Conservation (phyloP, 2,888 invertebrate genomes). For the Brachypterus glaber region DNA sequence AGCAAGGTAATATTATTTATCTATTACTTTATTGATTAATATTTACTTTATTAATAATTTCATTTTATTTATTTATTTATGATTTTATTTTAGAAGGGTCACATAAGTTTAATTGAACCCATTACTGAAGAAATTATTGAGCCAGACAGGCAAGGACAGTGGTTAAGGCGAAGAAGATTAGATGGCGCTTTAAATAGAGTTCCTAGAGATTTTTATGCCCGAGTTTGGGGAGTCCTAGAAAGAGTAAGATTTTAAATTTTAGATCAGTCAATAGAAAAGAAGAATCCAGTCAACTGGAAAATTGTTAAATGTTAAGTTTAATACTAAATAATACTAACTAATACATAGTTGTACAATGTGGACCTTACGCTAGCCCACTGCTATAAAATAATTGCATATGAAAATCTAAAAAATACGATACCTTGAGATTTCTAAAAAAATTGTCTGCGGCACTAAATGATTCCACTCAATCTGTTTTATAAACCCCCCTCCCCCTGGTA, state of each 20-base stretch:
- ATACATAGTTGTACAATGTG: too few relatives aligned
- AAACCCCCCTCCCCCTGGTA: too few relatives aligned
- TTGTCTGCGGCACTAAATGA: too few relatives aligned
- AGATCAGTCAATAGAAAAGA: conserved; percentile 3
- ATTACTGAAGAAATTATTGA: conserved; percentile 47
- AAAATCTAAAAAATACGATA: too few relatives aligned
- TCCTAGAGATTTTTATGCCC: conserved; percentile 90
- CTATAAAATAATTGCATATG: too few relatives aligned
- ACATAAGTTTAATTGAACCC: conserved; percentile 41
- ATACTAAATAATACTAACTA: background rate
- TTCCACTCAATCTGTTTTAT: too few relatives aligned
- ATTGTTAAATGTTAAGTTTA: too few relatives aligned
- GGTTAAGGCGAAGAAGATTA: conserved; percentile 85
- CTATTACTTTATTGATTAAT: conserved; percentile 4
- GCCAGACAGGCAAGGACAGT: conserved; percentile 88
- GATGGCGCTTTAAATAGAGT: conserved; percentile 97
- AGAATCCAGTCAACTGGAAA: background rate
- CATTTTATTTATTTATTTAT: background rate
- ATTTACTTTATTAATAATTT: background rate
- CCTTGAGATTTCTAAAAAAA: too few relatives aligned
- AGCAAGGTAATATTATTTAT: conserved; percentile 55
- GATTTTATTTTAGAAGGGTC: conserved; percentile 40
- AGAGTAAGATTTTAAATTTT: conserved; percentile 48
- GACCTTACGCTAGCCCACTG: too few relatives aligned
- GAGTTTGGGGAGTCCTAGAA: conserved; percentile 87